These are phyloP conservation scores for Globodera ellingtonae DNA, from an alignment of 1,140 invertebrate species.

Conservation along the genomic window DNA sequence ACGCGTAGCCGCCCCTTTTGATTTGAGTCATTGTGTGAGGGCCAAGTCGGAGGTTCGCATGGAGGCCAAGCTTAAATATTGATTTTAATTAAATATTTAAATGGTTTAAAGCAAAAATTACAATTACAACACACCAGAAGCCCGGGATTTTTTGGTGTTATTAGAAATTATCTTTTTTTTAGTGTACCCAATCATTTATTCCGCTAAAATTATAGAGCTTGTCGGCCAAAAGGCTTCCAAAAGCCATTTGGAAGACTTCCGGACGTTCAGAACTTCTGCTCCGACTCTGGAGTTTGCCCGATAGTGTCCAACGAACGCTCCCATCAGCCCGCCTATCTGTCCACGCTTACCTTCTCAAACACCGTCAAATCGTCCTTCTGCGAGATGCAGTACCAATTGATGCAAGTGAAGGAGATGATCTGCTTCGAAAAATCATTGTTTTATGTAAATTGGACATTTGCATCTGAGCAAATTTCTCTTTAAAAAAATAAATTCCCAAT, in stretches of 20 bases:
- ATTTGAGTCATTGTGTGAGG: constrained; percentile 52
- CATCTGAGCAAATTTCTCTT: too few species aligned
- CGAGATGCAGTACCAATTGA: constrained; percentile 62
- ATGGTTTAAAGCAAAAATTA: not conserved
- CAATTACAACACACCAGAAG: too few species aligned
- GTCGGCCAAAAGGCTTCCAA: too few species aligned
- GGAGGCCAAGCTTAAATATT: constrained; percentile 44
- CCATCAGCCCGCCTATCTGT: too few species aligned
- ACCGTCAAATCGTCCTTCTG: constrained; percentile 61
- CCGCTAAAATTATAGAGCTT: too few species aligned
- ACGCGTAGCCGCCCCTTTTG: constrained; percentile 56
- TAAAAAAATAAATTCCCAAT: too few species aligned
- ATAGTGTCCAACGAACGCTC: too few species aligned
- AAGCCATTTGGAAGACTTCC: too few species aligned
- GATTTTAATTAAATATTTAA: not conserved
- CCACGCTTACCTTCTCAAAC: constrained; percentile 48
- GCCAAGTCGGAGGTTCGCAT: constrained; percentile 53
- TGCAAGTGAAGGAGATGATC: constrained; percentile 55
- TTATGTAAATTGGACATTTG: too few species aligned
- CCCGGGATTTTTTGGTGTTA: too few species aligned
- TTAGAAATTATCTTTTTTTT: too few species aligned
- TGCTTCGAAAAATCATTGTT: not conserved
- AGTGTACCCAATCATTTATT: too few species aligned
- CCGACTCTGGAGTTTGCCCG: not conserved
- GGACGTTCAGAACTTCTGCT: not conserved